Conservation (phyloP, 2,797 vertebrate genomes). For the Allobates femoralis region DNA sequence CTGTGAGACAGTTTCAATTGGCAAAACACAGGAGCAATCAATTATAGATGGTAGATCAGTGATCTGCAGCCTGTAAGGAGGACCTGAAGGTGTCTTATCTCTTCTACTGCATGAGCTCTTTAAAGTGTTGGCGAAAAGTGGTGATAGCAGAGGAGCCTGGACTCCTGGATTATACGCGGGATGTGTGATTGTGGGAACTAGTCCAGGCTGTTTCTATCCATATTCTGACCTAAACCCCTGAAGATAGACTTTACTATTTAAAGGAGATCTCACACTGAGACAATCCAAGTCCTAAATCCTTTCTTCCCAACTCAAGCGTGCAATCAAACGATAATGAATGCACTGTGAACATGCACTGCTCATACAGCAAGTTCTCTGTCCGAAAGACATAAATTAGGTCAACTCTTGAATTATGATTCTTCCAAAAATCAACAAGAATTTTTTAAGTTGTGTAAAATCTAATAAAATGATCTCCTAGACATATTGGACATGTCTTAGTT, state of each 20-base stretch:
- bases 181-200: conserved; percentile 55
- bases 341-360: neutral
- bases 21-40: conserved; percentile 74
- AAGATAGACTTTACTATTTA: conserved; percentile 66
- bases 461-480: neutral
- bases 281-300: conserved; percentile 58
- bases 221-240: conserved; percentile 68
- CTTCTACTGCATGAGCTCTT: conserved; percentile 64
- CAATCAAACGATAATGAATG: conserved; percentile 23
- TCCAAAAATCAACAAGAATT: neutral
- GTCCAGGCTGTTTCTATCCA: conserved; percentile 66
- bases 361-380: neutral
- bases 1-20: conserved; percentile 73
- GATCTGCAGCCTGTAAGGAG: no score
- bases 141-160: conserved; percentile 66
- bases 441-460: neutral
- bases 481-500: neutral
- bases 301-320: conserved; percentile 56
- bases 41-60: conserved; percentile 68
- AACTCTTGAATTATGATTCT: neutral
- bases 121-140: conserved; percentile 69
- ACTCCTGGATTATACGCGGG: conserved; percentile 67
- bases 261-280: conserved; percentile 68
- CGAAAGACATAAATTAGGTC: neutral
- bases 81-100: conserved; percentile 70